Evolutionary conservation across 2,888 invertebrate genomes (phyloP).

Genomic region (Ferdinandea cuprea): DNA sequence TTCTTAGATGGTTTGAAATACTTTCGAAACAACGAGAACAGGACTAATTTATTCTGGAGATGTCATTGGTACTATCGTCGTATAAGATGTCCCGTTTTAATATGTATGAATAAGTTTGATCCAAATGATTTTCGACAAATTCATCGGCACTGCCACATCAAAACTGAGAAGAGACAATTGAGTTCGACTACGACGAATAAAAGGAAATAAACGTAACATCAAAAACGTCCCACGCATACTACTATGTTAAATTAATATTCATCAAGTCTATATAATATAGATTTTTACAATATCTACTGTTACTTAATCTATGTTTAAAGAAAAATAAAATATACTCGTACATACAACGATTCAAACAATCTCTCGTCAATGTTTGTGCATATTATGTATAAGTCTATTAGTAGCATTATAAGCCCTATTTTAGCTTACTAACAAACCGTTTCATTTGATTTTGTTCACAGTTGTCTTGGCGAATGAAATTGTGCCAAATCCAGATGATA

Average conservation of each 20-base stretch:
- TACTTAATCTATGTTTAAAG: constrained; percentile 34
- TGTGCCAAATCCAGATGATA: constrained; percentile 81
- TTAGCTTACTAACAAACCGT: constrained; percentile 41
- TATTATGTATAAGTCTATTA: neutral
- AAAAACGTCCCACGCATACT: neutral
- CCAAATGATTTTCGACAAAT: constrained; percentile 81
- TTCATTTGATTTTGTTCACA: constrained; percentile 74
- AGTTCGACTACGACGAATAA: constrained; percentile 37
- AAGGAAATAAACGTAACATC: constrained; percentile 13
- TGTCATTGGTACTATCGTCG: constrained; percentile 82
- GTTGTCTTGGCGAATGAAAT: constrained; percentile 81
- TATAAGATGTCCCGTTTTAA: constrained; percentile 81
- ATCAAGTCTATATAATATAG: constrained; percentile 27
- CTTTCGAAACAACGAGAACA: constrained; percentile 82
- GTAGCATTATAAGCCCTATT: neutral
- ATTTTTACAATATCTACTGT: constrained; percentile 36
- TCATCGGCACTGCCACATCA: constrained; percentile 81
- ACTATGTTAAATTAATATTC: neutral
- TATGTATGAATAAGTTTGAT: constrained; percentile 82
- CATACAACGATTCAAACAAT: constrained; percentile 35
- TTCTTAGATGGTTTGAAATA: constrained; percentile 82
- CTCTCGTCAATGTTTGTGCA: constrained; percentile 9
- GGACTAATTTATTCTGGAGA: constrained; percentile 82
- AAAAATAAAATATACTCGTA: constrained; percentile 24
- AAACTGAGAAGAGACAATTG: constrained; percentile 76